phyloP scores from a whole-genome alignment of 2,888 invertebrate species.

The Caenorhabditis wallacei region DNA sequence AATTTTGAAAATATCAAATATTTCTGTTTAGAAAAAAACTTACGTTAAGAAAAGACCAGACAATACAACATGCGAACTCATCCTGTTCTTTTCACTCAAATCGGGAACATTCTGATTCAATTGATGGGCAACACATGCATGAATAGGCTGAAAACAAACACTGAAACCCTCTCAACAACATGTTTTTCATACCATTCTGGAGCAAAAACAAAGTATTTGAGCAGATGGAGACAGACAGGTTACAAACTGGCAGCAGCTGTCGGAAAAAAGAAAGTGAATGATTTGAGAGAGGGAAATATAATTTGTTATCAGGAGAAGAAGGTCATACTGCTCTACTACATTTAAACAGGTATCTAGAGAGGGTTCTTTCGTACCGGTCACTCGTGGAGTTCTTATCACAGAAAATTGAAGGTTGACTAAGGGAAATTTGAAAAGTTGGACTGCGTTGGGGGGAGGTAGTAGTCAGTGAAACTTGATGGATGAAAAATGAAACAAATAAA shows the following conservation, averaged over 20 bases:
- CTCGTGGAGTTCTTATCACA: constrained; percentile 13
- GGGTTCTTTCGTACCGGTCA: constrained; percentile 41
- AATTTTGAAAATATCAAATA: no score
- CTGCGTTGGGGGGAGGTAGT: no score
- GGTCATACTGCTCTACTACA: constrained; percentile 33
- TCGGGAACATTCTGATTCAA: constrained; percentile 19
- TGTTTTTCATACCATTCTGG: constrained; percentile 14
- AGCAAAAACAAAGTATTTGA: background rate
- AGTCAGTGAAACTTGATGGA: no score
- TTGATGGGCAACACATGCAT: constrained; percentile 59
- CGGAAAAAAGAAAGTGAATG: constrained; percentile 26
- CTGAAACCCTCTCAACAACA: background rate
- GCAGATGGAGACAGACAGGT: background rate
- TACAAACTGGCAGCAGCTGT: constrained; percentile 35
- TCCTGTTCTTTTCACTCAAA: background rate
- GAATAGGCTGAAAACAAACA: constrained; percentile 37
- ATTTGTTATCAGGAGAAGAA: constrained; percentile 36
- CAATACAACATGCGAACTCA: constrained; percentile 5
- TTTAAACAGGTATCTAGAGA: background rate
- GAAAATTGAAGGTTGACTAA: constrained; percentile 11
- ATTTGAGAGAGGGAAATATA: background rate
- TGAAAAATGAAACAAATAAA: no score
- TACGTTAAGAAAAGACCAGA: constrained; percentile 21
- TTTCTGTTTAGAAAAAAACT: background rate
- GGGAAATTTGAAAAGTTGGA: background rate